A percentile compares a stretch with the other conserved stretches of the same genome.
Evolutionary conservation across 1,140 invertebrate genomes (phyloP).

Genomic region (Nasonia longicornis): DNA sequence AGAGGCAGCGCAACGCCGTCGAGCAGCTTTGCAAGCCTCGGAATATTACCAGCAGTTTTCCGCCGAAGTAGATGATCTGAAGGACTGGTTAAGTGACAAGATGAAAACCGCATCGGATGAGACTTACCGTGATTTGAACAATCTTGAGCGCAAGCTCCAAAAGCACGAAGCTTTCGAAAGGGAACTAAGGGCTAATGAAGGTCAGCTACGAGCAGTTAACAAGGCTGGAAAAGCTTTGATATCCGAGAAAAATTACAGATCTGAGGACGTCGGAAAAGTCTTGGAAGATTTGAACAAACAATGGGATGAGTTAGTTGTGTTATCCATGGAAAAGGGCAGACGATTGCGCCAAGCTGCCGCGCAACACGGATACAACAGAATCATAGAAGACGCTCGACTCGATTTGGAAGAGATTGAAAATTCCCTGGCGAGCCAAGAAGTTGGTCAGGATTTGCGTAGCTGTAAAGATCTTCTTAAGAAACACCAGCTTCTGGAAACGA

Average conservation of each 20-base stretch:
- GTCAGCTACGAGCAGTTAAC: slow-evolving; percentile 86
- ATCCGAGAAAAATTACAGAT: slow-evolving; percentile 76
- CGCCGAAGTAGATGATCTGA: slow-evolving; percentile 89
- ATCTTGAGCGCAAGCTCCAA: slow-evolving; percentile 93
- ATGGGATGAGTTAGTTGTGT: slow-evolving; percentile 78
- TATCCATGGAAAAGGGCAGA: slow-evolving; percentile 86
- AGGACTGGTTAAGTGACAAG: slow-evolving; percentile 93
- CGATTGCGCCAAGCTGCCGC: slow-evolving; percentile 82
- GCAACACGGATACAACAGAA: slow-evolving; percentile 83
- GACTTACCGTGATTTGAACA: slow-evolving; percentile 91
- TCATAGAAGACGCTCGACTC: slow-evolving; percentile 83
- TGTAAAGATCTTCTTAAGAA: slow-evolving; percentile 91
- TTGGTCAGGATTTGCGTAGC: slow-evolving; percentile 86
- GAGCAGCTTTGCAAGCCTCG: slow-evolving; percentile 81
- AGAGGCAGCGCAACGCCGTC: slow-evolving; percentile 78
- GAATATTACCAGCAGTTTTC: slow-evolving; percentile 88
- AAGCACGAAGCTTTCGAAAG: slow-evolving; percentile 98
- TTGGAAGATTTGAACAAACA: slow-evolving; percentile 78
- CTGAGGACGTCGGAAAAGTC: slow-evolving; percentile 75
- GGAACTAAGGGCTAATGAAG: slow-evolving; percentile 92
- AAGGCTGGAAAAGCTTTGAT: slow-evolving; percentile 81
- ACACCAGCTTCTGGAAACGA: slow-evolving; percentile 84
- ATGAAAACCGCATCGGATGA: slow-evolving; percentile 91
- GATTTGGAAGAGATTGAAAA: slow-evolving; percentile 85
- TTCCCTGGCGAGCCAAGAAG: slow-evolving; percentile 82